phyloP scores from a whole-genome alignment of 1,140 invertebrate species.

The Zaprionus ghesquierei region DNA sequence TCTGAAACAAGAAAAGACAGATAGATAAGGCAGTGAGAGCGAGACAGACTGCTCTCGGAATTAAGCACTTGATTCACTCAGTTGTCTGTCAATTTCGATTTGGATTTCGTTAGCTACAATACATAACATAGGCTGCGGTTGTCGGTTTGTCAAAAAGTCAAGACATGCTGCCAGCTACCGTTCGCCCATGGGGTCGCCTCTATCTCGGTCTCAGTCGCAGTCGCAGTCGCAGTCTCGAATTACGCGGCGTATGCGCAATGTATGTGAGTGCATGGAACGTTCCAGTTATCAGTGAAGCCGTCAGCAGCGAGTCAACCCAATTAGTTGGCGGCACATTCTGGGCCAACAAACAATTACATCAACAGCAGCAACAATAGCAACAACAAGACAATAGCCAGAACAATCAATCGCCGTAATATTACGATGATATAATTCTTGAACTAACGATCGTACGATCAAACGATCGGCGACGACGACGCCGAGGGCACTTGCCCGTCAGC shows the following conservation, averaged over 20 bases:
- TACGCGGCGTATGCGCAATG: conserved; percentile 64
- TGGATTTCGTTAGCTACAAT: too few species aligned
- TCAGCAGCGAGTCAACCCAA: conserved; percentile 13
- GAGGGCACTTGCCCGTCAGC: not conserved
- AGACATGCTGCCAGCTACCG: conserved; percentile 61
- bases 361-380: conserved; percentile 1
- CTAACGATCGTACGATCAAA: conserved; percentile 1
- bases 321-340: conserved; percentile 19
- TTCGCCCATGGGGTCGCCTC: conserved; percentile 1
- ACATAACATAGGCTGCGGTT: conserved; percentile 41
- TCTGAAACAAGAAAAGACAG: not conserved
- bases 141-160: conserved; percentile 55
- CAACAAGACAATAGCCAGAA: not conserved
- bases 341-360: conserved; percentile 24
- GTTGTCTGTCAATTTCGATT: conserved; percentile 14
- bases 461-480: not conserved
- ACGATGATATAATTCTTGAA: conserved; percentile 34
- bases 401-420: conserved; percentile 20
- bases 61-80: conserved; percentile 60
- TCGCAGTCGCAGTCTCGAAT: conserved; percentile 38
- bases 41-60: conserved; percentile 22
- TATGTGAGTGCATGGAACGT: conserved; percentile 25
- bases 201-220: not conserved
- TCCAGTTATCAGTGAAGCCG: conserved; percentile 42
- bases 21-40: not conserved